Conservation (phyloP, 2,888 invertebrate genomes). For the Eulithis testata region DNA sequence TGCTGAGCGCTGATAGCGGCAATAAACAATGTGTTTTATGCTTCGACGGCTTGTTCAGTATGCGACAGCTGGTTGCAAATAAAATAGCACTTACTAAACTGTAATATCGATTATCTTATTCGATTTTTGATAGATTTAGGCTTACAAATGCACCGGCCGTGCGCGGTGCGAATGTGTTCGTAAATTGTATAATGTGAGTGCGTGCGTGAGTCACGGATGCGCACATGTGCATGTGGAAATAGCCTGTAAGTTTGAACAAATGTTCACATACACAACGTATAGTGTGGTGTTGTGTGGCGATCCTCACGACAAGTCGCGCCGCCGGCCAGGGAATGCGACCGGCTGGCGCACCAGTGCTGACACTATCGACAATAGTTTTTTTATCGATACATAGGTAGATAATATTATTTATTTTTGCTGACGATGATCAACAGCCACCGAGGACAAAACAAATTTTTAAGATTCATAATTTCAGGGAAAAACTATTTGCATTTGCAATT, state of each 20-base stretch:
- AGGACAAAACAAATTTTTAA: too few species aligned
- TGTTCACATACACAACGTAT: constrained; percentile 65
- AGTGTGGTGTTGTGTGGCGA: constrained; percentile 60
- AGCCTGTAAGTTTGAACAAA: constrained; percentile 75
- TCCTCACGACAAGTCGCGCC: constrained; percentile 72
- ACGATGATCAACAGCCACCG: neutral
- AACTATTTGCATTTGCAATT: too few species aligned
- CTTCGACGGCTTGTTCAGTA: constrained; percentile 40
- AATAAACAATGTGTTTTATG: constrained; percentile 18
- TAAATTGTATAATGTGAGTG: constrained; percentile 68
- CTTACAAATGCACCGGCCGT: constrained; percentile 57
- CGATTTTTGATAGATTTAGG: constrained; percentile 56
- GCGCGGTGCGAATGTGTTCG: constrained; percentile 60
- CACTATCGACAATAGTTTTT: constrained; percentile 43
- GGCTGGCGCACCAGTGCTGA: constrained; percentile 77
- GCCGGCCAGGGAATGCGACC: constrained; percentile 77
- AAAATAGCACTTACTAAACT: constrained; percentile 51
- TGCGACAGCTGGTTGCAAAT: constrained; percentile 51
- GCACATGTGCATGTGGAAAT: constrained; percentile 81
- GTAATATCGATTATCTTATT: constrained; percentile 63
- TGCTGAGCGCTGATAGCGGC: constrained; percentile 4
- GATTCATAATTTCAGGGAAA: too few species aligned
- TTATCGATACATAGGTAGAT: constrained; percentile 30
- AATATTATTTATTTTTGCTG: neutral
- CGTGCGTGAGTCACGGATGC: constrained; percentile 78